Evolutionary conservation across 1,140 invertebrate genomes (phyloP).

Genomic region (Schlechtendalia chinensis): DNA sequence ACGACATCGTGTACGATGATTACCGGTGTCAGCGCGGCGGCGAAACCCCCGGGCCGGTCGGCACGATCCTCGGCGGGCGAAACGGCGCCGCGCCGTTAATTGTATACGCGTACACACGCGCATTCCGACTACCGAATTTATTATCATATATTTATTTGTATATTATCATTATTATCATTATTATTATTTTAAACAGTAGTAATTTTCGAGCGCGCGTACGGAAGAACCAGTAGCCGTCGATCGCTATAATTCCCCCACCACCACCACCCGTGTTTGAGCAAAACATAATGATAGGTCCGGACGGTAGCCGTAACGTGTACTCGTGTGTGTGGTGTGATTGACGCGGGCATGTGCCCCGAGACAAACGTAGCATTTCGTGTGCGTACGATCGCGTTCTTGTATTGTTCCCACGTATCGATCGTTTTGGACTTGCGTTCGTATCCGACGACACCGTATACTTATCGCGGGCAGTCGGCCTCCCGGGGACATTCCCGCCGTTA

Average conservation of each 20-base stretch:
- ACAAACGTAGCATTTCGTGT: background rate
- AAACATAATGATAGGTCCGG: slow-evolving; percentile 40
- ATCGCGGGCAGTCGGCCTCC: too few relatives aligned
- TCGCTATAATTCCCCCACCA: slow-evolving; percentile 48
- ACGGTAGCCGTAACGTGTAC: slow-evolving; percentile 28
- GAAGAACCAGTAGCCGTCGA: too few relatives aligned
- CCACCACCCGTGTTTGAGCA: slow-evolving; percentile 33
- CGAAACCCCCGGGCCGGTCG: slow-evolving; percentile 18
- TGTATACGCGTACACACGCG: background rate
- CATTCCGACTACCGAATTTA: slow-evolving; percentile 46
- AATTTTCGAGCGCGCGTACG: background rate
- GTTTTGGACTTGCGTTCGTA: slow-evolving; percentile 26
- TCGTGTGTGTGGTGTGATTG: slow-evolving; percentile 26
- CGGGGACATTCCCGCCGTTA: too few relatives aligned
- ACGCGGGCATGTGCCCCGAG: slow-evolving; percentile 43
- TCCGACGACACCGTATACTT: too few relatives aligned
- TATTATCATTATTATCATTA: background rate
- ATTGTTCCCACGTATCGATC: slow-evolving; percentile 33
- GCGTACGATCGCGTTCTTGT: background rate
- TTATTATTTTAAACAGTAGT: slow-evolving; percentile 37
- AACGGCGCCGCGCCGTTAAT: background rate
- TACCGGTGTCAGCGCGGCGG: slow-evolving; percentile 25
- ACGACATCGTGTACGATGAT: slow-evolving; percentile 12
- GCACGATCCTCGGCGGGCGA: slow-evolving; percentile 7
- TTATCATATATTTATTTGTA: slow-evolving; percentile 13